phyloP scores from a whole-genome alignment of 1,140 invertebrate species.

The Alviniconcha marisindica region DNA sequence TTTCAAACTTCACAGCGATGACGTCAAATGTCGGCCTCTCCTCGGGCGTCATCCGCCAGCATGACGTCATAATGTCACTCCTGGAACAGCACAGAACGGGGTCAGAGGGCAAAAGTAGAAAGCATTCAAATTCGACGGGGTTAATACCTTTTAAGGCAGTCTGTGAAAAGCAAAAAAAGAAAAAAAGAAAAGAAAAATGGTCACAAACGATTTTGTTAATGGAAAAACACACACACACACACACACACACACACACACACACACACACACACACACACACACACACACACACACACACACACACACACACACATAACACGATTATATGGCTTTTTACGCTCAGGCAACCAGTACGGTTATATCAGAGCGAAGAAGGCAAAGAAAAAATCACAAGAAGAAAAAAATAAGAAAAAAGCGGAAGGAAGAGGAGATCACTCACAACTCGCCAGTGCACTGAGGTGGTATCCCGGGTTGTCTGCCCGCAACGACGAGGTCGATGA shows the following conservation, averaged over 20 bases:
- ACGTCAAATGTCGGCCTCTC: slow-evolving; percentile 56
- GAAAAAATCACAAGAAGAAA: no score
- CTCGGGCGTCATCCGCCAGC: slow-evolving; percentile 49
- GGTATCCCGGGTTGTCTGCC: not conserved
- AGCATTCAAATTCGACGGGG: no score
- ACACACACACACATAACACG: not conserved
- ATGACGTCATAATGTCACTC: slow-evolving; percentile 57
- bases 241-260: no score
- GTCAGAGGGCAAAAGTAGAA: no score
- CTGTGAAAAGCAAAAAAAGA: no score
- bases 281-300: no score
- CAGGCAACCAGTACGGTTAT: no score
- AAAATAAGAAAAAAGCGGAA: no score
- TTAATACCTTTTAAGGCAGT: no score
- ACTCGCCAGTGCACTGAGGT: not conserved
- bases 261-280: no score
- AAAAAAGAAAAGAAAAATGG: not conserved
- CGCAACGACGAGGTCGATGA: not conserved
- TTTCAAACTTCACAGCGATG: slow-evolving; percentile 51
- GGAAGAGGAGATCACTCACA: slow-evolving; percentile 24
- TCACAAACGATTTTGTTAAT: not conserved
- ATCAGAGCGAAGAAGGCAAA: no score
- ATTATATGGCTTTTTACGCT: not conserved
- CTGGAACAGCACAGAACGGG: slow-evolving; percentile 43
- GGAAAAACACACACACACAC: not conserved